Base-by-base conservation (phyloP, 2,888 invertebrate species). In the Pheosia gnoma region DNA sequence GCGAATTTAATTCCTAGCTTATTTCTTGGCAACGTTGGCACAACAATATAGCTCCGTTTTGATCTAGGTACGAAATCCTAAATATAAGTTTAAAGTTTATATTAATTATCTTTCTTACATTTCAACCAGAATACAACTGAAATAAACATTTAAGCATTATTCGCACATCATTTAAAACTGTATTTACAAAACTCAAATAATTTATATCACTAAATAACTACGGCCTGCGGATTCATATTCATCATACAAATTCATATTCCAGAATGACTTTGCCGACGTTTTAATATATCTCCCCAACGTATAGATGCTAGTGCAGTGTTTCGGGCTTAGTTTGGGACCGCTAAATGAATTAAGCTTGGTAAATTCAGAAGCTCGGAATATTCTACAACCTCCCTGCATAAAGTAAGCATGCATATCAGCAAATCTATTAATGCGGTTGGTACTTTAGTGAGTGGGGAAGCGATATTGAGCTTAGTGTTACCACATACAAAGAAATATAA, bases 351-450 rank as follows among this genome's bases (percentile, higher is more conserved):
- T 86, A 85, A 84, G 74, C 80, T 64, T 68, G 63, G 77, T 74
- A 81, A 84, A 87, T 83, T 84, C 81, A 75, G 70, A 62, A 70
- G 80, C 74, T 72, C 78, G 80, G 84, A 83, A 86, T 84, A 85
- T 87, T 80, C 82, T 73, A 75, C 76, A 77, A 79, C 79, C 78
- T 74, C 73, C 77, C 80, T 81, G 86, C 82, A 88, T 88, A 86
- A 87, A 88, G 88, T 86, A 84, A 84, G 80, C 85, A 84, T 89
- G 89, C 87, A 90, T 90, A 88, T 84, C 75, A 77, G 75, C 77
- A 78, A 74, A 77, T 83, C 83, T 80, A 86, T 87, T 78, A 79
- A 74, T 82, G 73, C 73, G 80, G 82, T 61, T 59, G 60, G 60
- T 81, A 55, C 37, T 72, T 70, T 61, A 60, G 68, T 77, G 65